phyloP scores from a whole-genome alignment of 2,888 invertebrate genomes.

The Sphinx pinastri region DNA sequence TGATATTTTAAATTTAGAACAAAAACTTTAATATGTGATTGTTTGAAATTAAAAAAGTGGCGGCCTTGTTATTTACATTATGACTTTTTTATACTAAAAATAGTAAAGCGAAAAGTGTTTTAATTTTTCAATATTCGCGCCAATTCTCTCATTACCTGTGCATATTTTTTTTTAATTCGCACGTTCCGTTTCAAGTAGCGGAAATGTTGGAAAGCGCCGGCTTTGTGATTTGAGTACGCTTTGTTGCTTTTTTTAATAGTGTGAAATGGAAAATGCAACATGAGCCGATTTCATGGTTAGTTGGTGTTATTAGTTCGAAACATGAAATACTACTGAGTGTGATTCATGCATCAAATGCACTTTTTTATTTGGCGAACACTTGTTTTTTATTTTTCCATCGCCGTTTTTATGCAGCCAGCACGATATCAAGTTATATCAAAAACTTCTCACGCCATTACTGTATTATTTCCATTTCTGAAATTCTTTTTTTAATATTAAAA shows the following conservation, averaged over 20 bases:
- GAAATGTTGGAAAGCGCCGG: slow-evolving; percentile 65
- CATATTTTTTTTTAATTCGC: slow-evolving; percentile 35
- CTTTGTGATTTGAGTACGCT: slow-evolving; percentile 63
- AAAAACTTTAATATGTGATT: not conserved
- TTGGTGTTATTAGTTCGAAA: slow-evolving; percentile 65
- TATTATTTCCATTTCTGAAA: not conserved
- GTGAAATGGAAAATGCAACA: slow-evolving; percentile 77
- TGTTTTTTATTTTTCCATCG: slow-evolving; percentile 14
- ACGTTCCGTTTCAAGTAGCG: slow-evolving; percentile 52
- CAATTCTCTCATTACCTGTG: slow-evolving; percentile 23
- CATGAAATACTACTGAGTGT: slow-evolving; percentile 45
- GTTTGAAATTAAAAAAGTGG: slow-evolving; percentile 13
- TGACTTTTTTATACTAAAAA: slow-evolving; percentile 18
- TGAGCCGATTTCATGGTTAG: slow-evolving; percentile 81
- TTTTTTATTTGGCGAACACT: slow-evolving; percentile 20
- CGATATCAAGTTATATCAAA: not conserved
- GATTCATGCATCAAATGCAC: slow-evolving; percentile 30
- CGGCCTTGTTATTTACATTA: not conserved
- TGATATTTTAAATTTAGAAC: not conserved
- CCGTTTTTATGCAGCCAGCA: slow-evolving; percentile 21
- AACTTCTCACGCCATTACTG: slow-evolving; percentile 10
- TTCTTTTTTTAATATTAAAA: not conserved
- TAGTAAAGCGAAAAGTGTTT: slow-evolving; percentile 11
- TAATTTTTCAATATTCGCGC: slow-evolving; percentile 26
- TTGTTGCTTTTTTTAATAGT: slow-evolving; percentile 59